Base-by-base conservation (phyloP, 2,113 vertebrate species). In the Rhineura floridana region DNA sequence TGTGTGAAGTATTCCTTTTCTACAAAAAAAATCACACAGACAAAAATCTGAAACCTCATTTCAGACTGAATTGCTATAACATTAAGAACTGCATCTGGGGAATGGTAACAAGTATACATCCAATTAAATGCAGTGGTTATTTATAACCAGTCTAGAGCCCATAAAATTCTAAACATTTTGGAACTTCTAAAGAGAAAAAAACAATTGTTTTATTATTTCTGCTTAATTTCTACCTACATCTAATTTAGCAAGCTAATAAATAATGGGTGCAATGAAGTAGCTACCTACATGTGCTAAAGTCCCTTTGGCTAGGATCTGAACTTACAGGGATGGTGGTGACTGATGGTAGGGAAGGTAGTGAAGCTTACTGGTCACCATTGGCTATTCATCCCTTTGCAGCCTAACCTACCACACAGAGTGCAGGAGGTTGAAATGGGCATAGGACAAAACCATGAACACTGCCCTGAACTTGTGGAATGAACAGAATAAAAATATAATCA, bases 1-100 rank as follows among this genome's bases (percentile, higher is more conserved):
- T 70, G 62, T 39, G 79, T 80, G 63, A 87, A 80, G 77, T 69
- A 52, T 55, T 87, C 15, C 52, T 13, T 70, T 87, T 67, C 10
- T 10, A 67, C 67, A 55, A 55, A 79, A 42, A 72, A 72, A 72
- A 55, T 30, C 36, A 50, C n/a, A 52, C 33, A 80, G 13, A 70
- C n/a, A 80, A 80, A 69, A 52, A 55, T 28, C 28, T 52, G n/a
- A 86, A 79, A 67, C 67, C 76, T 87, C 77, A 87, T 80, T 87
- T 55, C 46, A 70, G 63, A 6, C 48, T 55, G 10, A 25, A 55
- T 55, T 86, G 75, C 62, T 78, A 39, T 36, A 69, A 67, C 63
- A 55, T 87, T 52, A 87, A 70, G 48, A 52, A 44, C 19, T 50
- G 48, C 50, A 55, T 55, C 77, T 70, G 36, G 50, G n/a, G 50